A percentile compares a stretch with the other conserved stretches of the same genome.
Evolutionary conservation across 2,113 vertebrate genomes (phyloP).

Genomic region (Solea senegalensis): DNA sequence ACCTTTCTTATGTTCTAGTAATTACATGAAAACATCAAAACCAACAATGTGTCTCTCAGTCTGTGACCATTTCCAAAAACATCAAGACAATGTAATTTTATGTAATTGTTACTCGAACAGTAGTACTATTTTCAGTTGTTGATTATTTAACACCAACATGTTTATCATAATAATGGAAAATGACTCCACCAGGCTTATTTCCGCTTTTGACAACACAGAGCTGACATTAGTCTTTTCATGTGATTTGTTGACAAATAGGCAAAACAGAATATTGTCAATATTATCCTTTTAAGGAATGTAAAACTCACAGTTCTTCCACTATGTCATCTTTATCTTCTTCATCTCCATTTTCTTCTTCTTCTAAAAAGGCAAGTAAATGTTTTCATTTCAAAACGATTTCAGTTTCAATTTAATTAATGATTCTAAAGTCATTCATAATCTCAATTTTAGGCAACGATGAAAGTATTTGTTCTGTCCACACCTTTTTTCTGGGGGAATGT

Average conservation of each 20-base stretch:
- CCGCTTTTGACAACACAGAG: no score
- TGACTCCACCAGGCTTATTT: no score
- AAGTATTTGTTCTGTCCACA: constrained; percentile 20
- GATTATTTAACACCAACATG: no score
- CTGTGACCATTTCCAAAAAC: neutral
- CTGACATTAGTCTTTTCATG: no score
- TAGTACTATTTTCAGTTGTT: neutral
- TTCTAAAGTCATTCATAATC: neutral
- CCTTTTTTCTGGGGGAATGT: constrained; percentile 52
- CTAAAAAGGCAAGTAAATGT: constrained; percentile 16
- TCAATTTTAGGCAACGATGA: neutral
- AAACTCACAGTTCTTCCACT: constrained; percentile 64
- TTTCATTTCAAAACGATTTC: neutral
- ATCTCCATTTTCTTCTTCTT: constrained; percentile 52
- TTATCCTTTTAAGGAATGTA: no score
- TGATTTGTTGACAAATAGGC: no score
- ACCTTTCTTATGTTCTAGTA: neutral
- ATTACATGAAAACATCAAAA: neutral
- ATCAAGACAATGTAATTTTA: no score
- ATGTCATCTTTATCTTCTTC: constrained; percentile 44
- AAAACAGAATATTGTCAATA: no score
- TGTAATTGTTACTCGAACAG: neutral
- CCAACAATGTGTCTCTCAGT: neutral
- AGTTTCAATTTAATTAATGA: neutral
- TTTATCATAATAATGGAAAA: no score